Evolutionary conservation across 2,113 vertebrate species (phyloP).

Genomic region (Myanophis thanlyinensis): DNA sequence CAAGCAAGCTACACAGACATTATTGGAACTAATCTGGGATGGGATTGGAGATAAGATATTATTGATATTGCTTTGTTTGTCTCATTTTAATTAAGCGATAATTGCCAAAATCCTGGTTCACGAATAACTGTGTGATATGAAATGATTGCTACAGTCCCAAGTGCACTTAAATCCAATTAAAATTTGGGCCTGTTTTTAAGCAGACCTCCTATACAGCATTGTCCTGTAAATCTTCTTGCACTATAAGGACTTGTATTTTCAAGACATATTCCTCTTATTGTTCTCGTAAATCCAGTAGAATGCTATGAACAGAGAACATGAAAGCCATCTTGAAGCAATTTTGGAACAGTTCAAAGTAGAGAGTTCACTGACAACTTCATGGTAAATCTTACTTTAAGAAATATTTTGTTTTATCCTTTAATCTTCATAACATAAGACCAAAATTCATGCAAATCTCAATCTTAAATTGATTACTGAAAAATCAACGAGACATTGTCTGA

Average conservation of each 20-base stretch:
- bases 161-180: not conserved
- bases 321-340: not conserved
- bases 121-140: not conserved
- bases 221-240: not conserved
- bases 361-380: not conserved
- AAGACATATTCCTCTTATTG: constrained; percentile 23
- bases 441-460: not conserved
- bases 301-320: not conserved
- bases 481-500: not conserved
- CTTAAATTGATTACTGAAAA: not conserved
- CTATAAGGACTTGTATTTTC: constrained; percentile 19
- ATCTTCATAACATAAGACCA: not conserved
- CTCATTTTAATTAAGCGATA: not conserved
- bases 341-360: not conserved
- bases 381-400: not conserved
- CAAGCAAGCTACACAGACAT: not conserved
- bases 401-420: not conserved
- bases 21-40: not conserved
- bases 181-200: not conserved
- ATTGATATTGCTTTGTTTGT: constrained; percentile 1
- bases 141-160: not conserved
- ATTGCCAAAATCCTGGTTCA: constrained; percentile 2
- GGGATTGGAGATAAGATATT: not conserved
- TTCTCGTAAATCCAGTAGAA: not conserved
- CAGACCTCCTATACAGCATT: not conserved